These are phyloP conservation scores for Dermatophagoides farinae DNA, from an alignment of 1,140 invertebrate genomes.

Conservation along the genomic window DNA sequence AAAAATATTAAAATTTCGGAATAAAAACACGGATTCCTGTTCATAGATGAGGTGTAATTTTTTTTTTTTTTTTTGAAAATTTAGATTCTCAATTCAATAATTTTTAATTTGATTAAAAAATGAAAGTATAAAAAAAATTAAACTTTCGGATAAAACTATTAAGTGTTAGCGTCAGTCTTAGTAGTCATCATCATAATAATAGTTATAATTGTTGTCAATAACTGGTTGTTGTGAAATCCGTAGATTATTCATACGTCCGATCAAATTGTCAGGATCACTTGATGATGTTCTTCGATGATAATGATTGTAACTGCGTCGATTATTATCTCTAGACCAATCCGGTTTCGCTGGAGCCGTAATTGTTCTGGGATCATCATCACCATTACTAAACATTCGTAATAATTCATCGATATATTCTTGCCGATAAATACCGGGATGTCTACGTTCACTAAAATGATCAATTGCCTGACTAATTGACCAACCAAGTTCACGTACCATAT, in stretches of 20 bases:
- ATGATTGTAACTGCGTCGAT: not conserved
- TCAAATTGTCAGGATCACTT: not conserved
- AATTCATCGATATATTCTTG: constrained; percentile 39
- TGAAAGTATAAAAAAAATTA: too few species aligned
- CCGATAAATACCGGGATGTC: constrained; percentile 47
- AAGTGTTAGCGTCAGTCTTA: too few species aligned
- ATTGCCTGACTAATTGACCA: constrained; percentile 55
- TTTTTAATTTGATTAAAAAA: too few species aligned
- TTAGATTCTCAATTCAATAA: too few species aligned
- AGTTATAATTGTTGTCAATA: too few species aligned
- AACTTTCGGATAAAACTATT: too few species aligned
- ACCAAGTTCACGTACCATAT: constrained; percentile 52
- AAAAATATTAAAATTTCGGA: not conserved
- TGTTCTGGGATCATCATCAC: constrained; percentile 34
- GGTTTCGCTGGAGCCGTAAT: constrained; percentile 48
- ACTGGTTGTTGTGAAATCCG: too few species aligned
- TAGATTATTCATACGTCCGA: too few species aligned
- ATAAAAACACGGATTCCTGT: not conserved
- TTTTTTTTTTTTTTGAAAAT: too few species aligned
- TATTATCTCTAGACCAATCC: constrained; percentile 45
- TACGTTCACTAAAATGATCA: constrained; percentile 39
- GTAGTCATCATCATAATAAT: too few species aligned
- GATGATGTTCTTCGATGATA: not conserved
- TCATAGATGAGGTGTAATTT: too few species aligned
- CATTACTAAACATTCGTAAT: constrained; percentile 50